Evolutionary conservation across 2,113 vertebrate genomes (phyloP).

Genomic region (Albula goreensis): DNA sequence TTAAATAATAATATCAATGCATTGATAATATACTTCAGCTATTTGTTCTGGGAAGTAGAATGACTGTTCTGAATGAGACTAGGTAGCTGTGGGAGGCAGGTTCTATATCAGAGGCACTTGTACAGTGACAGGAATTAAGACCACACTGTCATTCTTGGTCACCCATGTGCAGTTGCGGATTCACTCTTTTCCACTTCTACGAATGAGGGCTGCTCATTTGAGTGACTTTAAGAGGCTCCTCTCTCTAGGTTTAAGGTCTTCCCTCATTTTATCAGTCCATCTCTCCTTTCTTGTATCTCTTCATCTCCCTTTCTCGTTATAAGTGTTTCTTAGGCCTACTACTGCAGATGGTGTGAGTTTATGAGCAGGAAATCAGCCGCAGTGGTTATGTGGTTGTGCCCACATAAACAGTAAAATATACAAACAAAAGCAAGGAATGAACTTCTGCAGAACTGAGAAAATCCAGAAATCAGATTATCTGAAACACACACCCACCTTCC

Average conservation of each 20-base stretch:
- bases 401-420: background rate
- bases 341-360: constrained; percentile 1
- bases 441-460: constrained; percentile 26
- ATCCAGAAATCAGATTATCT: constrained; percentile 12
- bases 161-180: constrained; percentile 3
- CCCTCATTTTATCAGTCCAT: constrained; percentile 8
- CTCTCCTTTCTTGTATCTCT: background rate
- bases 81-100: constrained; percentile 46
- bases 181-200: constrained; percentile 32
- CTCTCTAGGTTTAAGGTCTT: background rate
- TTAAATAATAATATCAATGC: background rate
- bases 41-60: constrained; percentile 4
- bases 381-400: constrained; percentile 23
- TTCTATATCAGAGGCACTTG: constrained; percentile 48
- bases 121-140: constrained; percentile 55
- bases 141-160: background rate
- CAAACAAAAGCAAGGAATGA: background rate
- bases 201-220: constrained; percentile 24
- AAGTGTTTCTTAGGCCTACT: background rate
- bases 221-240: background rate
- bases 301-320: constrained; percentile 1
- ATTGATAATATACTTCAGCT: background rate
- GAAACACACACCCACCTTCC: background rate
- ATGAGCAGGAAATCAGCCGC: constrained; percentile 5
- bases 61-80: background rate